Evolutionary conservation across 2,113 vertebrate species (phyloP).

Genomic region (Vombatus ursinus): DNA sequence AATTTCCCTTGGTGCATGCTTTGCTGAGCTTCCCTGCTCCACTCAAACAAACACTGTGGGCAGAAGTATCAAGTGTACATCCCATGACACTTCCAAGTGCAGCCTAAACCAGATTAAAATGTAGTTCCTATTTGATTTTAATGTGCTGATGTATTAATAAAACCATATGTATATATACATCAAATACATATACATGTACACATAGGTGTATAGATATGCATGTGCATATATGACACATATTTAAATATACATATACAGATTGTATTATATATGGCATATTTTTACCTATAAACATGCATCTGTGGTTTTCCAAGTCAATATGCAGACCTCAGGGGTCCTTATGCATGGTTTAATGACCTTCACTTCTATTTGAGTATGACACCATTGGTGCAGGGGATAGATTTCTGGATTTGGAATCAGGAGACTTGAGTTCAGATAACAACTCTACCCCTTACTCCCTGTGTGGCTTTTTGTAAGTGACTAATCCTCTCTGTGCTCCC

Average conservation of each 20-base stretch:
- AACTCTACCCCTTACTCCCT: background rate
- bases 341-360: background rate
- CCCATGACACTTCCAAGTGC: no score
- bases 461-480: background rate
- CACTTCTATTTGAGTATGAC: background rate
- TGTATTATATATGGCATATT: background rate
- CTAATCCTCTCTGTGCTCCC: background rate
- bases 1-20: no score
- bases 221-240: background rate
- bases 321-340: background rate
- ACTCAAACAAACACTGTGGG: no score
- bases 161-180: background rate
- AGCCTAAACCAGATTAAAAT: no score
- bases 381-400: background rate
- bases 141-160: no score
- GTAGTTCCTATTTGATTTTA: no score
- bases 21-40: no score
- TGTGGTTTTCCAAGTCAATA: background rate
- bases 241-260: background rate
- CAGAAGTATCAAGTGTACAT: no score
- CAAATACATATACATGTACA: background rate
- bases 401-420: background rate
- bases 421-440: background rate
- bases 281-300: background rate
- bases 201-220: background rate